Base-by-base conservation (phyloP, 1,140 invertebrate species). In the Lepidurus apus region DNA sequence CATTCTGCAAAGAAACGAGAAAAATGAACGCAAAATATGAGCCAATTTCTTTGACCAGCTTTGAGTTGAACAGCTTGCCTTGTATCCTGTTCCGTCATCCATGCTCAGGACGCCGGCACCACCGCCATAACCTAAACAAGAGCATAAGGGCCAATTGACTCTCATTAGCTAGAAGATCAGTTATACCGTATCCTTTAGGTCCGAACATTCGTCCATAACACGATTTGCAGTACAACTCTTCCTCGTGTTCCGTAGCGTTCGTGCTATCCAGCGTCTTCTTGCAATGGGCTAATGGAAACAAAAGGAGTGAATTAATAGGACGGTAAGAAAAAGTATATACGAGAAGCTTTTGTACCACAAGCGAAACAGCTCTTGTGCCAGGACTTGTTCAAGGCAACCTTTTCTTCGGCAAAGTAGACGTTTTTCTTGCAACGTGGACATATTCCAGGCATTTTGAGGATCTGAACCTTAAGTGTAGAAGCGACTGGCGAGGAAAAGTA, bases 181-280 rank as follows among this genome's bases (percentile, higher is more conserved):
- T n/a, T 86, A 94, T 96, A 82, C 95, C 95, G 86, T 96, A 96
- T 85, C 95, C 95, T 87, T 95, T 95, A 80, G 94, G 95, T 82
- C 94, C 95, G 87, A 95, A 97, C 87, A 91, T 92, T 90, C 95
- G 96, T 83, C 90, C 94, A 87, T 97, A 97, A 90, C 95, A 96
- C 83, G 84, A 85, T 79, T 86, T 87, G 82, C 89, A 90, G 82
- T 85, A 89, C 42, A 90, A 84, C 78, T 87, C 83, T 34, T 85
- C 85, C 78, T 86, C 83, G 76, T 86, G 84, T 78, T 88, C 86
- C 75, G 84, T 85, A 73, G 86, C 82, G 77, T 85, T 87, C n/a
- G 84, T 85, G 75, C 84, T 86, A 80, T 88, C 87, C 44, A 88
- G 79, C 43, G 83, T 80, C 79, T 87, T 87, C 80, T 86, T 86